Evolutionary conservation across 2,797 vertebrate species (phyloP), one percentile per base, ranked within the genome.

Genomic region (Cyclopterus lumpus): DNA sequence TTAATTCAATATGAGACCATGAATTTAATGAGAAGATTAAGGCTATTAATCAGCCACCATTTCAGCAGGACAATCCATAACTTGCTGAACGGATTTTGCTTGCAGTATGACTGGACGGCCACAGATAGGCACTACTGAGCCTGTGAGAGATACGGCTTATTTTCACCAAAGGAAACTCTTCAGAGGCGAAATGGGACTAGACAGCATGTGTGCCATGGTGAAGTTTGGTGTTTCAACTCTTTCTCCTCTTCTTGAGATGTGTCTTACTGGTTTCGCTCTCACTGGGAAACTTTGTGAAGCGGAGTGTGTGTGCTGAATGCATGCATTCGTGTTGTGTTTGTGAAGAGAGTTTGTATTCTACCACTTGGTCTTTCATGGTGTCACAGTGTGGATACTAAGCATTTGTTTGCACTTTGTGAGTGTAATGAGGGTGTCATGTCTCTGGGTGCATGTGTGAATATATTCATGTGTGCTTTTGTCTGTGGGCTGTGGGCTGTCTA

Each of bases 81-180:
- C 8, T 26, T 67, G 5, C 16, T 65, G 11, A 58, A 44, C 2
- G 9, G 4, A 12, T 42, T 2, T 8, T 30, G 5, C 32, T 16
- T 54, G 40, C 59, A 34, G 51, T 77, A 36, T 14, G 24, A 14
- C 12, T 7, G 42, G 4, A 16, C 28, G 60, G 8, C 77, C 81
- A 82, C 72, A 67, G 14, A 15, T 61, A 16, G 77, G 62, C 81
- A 26, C 44, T 65, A 34, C n/a, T 46, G 66, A 54, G 60, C 15
- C 1, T 12, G 38, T 18, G 12, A 53, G 20, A 69, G 24, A 73
- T 44, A 1, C 53, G 24, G 38, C 11, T 66, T 2, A 48, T 28
- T 53, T 73, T 65, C 53, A 64, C 16, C 4, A 46, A 38, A 59
- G 20, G 42, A 20, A 62, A 32, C 30, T 10, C 30, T 14, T 49